phyloP scores from a whole-genome alignment of 2,113 vertebrate species.

The Columba janthina region DNA sequence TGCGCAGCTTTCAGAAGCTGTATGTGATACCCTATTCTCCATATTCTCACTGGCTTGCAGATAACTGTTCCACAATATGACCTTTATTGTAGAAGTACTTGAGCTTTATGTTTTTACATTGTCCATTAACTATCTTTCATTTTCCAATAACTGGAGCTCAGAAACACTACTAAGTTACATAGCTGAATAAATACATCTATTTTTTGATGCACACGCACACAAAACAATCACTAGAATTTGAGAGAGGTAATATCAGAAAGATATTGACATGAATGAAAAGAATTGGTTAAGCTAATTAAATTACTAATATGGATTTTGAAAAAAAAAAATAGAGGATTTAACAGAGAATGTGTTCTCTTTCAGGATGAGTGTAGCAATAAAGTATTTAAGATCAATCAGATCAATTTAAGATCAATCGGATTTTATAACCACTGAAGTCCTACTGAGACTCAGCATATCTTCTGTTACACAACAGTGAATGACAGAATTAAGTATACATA shows the following conservation, averaged over 20 bases:
- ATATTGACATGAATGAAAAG: neutral
- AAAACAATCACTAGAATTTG: neutral
- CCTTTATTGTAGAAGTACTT: neutral
- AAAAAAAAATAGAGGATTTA: neutral
- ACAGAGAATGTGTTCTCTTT: neutral
- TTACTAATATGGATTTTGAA: neutral
- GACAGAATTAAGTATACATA: neutral
- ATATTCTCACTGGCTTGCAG: neutral
- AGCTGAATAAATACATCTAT: neutral
- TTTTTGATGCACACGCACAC: neutral
- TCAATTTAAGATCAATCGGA: neutral
- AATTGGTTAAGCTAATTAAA: neutral
- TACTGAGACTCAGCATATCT: neutral
- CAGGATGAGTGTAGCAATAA: neutral
- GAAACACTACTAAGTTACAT: neutral
- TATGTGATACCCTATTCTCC: neutral
- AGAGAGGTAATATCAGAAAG: neutral
- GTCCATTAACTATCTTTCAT: neutral
- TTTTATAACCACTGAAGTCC: neutral
- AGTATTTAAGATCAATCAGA: neutral
- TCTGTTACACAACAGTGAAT: neutral
- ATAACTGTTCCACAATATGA: conserved; percentile 1
- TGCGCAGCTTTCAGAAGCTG: neutral
- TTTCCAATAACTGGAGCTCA: neutral
- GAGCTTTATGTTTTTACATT: neutral